A percentile compares a stretch with the other conserved stretches of the same genome.
Evolutionary conservation across 1,140 invertebrate genomes (phyloP).

Genomic region (Sipha flava): DNA sequence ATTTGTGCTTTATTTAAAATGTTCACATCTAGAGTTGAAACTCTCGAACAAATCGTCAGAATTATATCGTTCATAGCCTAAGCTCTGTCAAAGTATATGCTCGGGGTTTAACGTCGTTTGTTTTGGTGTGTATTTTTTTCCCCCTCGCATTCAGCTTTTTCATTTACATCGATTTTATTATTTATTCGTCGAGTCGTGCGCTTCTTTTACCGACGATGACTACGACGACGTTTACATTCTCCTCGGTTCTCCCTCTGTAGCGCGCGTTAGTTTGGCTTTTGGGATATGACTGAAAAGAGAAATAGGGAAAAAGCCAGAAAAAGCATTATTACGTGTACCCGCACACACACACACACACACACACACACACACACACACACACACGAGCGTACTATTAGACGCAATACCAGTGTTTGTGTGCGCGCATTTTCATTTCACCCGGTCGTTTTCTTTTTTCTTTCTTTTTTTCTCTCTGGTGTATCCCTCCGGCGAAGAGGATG

Average conservation of each 20-base stretch:
- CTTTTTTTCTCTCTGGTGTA: neutral
- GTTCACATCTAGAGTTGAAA: too few species aligned
- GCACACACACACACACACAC: neutral
- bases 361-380: too few species aligned
- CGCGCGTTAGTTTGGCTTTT: neutral
- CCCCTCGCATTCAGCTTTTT: neutral
- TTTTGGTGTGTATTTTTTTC: neutral
- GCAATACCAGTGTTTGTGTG: neutral
- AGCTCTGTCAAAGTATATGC: too few species aligned
- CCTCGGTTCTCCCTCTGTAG: neutral
- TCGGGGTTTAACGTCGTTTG: neutral
- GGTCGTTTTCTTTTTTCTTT: neutral
- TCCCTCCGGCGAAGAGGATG: neutral
- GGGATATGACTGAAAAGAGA: neutral
- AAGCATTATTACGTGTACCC: neutral
- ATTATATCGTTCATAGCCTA: too few species aligned
- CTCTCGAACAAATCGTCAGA: too few species aligned
- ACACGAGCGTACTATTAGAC: neutral
- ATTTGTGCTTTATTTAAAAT: too few species aligned
- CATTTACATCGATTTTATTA: constrained; percentile 22
- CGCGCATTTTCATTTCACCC: neutral
- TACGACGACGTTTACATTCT: neutral
- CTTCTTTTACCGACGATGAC: neutral
- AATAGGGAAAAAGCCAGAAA: neutral
- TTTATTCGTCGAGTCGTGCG: neutral